Base-by-base conservation (phyloP, 2,797 vertebrate species). In the Onychomys leucogaster region DNA sequence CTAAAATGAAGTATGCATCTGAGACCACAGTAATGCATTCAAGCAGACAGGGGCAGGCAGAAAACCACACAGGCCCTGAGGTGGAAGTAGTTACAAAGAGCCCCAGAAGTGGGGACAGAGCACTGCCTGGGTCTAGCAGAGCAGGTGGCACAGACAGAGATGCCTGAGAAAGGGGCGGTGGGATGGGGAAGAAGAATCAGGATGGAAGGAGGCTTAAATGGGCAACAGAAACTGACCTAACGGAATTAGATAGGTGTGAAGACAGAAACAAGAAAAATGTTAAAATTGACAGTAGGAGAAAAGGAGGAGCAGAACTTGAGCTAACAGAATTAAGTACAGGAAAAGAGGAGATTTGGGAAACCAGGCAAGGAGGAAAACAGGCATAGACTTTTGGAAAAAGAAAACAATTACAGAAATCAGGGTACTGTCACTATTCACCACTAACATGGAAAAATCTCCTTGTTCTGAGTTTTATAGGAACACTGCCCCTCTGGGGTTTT, bases 71-170 rank as follows among this genome's bases (percentile, higher is more conserved):
- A 89, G 95, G 81, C 96, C 17, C 46, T 94, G 71, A 97, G 69
- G 97, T 90, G 91, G 97, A 98, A 98, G 80, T 21, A 85, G 1
- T 41, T 93, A 90, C 94, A 94, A 77, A 49, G 65, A 97, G 52
- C 73, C 96, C 84, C 92, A 96, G 96, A 82, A 97, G 96, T 75
- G 87, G 98, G 88, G 78, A 94, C 81, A 41, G 32, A 96, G 82
- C 57, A 95, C 69, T 97, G 63, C 94, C 91, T 32, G 82, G 52
- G 95, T 89, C 76, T 59, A 97, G 77, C 34, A 96, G 82, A 91
- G 94, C 61, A 4, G 23, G 82, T 61, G 55, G 96, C 96, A 96
- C 6, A 95, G 91, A 94, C 92, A 87, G 92, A 43, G 71, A 95
- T 12, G 90, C 57, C 14, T 86, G 37, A 96, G 94, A 94, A 63